phyloP scores from a whole-genome alignment of 2,888 invertebrate genomes.

The Pollenia labialis region DNA sequence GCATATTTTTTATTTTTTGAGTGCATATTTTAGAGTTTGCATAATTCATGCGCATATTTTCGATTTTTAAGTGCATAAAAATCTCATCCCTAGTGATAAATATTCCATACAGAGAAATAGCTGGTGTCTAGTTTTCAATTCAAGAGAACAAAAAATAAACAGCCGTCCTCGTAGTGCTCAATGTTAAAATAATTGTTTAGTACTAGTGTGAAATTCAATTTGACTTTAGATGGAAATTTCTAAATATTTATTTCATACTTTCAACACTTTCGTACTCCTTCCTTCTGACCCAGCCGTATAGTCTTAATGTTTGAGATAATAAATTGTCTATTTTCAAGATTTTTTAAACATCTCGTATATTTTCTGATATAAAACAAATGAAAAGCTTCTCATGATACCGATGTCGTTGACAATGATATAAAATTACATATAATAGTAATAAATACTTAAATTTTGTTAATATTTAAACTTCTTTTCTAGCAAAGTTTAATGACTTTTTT shows the following conservation, averaged over 20 bases:
- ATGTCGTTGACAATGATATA: conserved; percentile 18
- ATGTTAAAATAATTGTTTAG: background rate
- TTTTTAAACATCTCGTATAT: conserved; percentile 33
- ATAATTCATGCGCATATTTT: too few species aligned
- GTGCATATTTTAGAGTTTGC: too few species aligned
- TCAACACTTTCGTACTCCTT: conserved; percentile 37
- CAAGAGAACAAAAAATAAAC: background rate
- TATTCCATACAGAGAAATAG: too few species aligned
- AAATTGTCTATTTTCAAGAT: conserved; percentile 35
- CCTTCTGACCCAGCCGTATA: background rate
- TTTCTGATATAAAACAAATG: background rate
- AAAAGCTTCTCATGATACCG: conserved; percentile 28
- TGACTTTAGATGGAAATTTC: conserved; percentile 4
- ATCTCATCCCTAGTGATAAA: too few species aligned
- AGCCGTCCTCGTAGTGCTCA: background rate
- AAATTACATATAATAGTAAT: conserved; percentile 38
- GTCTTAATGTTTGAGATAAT: conserved; percentile 1
- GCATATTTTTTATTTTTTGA: too few species aligned
- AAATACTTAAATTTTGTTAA: conserved; percentile 19
- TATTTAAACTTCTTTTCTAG: background rate
- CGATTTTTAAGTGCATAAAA: too few species aligned
- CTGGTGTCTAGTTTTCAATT: too few species aligned
- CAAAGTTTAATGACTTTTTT: conserved; percentile 68
- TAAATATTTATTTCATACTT: conserved; percentile 39
- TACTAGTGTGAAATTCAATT: conserved; percentile 51